Evolutionary conservation across 2,113 vertebrate species (phyloP).

Genomic region (Probosciger aterrimus): DNA sequence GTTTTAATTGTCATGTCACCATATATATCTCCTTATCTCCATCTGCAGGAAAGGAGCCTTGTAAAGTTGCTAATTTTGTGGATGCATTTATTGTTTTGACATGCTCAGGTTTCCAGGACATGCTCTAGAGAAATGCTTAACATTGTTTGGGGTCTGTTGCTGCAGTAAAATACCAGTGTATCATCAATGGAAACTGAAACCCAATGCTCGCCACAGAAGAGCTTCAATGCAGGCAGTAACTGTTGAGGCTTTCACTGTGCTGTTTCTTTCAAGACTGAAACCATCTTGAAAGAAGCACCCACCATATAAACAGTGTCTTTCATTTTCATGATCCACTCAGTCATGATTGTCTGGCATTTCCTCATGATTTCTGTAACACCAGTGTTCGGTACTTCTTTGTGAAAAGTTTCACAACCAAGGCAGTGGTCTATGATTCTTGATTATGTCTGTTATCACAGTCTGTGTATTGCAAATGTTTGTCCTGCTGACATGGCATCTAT

Average conservation of each 20-base stretch:
- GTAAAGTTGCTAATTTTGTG: background rate
- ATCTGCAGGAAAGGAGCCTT: background rate
- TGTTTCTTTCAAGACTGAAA: background rate
- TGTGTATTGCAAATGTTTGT: background rate
- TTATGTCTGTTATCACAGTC: background rate
- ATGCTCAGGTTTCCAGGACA: background rate
- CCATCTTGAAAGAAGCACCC: background rate
- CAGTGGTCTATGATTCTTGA: background rate
- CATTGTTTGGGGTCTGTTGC: background rate
- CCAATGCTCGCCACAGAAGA: background rate
- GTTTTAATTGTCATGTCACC: background rate
- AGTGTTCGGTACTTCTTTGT: background rate
- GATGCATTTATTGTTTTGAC: background rate
- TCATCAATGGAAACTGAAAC: background rate
- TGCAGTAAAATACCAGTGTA: background rate
- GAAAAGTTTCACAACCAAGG: background rate
- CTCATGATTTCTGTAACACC: background rate
- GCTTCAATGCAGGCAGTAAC: background rate
- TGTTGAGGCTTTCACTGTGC: background rate
- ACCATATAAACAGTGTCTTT: background rate
- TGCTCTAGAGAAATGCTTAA: background rate
- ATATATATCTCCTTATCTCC: background rate
- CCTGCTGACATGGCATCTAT: background rate
- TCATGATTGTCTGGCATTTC: background rate
- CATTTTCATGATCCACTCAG: background rate